Base-by-base conservation (phyloP, 2,888 invertebrate species). In the Drosophila longiperda region DNA sequence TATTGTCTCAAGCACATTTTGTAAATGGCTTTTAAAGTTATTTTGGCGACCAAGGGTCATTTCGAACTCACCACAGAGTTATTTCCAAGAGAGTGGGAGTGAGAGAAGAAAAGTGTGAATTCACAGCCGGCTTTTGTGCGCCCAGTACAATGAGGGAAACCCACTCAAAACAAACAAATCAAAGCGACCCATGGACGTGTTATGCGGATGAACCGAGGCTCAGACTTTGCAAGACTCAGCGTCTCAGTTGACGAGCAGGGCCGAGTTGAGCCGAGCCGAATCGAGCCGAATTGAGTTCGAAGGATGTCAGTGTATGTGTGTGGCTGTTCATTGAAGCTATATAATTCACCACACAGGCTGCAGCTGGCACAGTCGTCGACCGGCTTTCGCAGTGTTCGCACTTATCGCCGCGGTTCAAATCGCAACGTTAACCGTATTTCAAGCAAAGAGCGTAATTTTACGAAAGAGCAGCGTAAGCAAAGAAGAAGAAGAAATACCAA, bases 311-410 rank as follows among this genome's bases (percentile, higher is more conserved):
- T 33, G 32, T 53, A 64, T 29, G 23, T 29, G 23, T 20, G 12
- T 38, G 52, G 15, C 33, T 34, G 23, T 33, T 38, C 57, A 52
- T n/a, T 40, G 50, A 23, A 29, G 54, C 70, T 52, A 67, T 87
- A 89, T 81, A 87, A 85, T 59, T 74, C 85, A 82, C 80, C 87
- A 78, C 79, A 61, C 85, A 71, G 61, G 36, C 63, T 62, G 64
- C 61, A 69, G 69, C 57, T 57, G 70, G 63, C 77, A 85, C 85
- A 87, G 89, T 87, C 89, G 87, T 89, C 79, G 77, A 73, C 89
- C 87, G 89, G 87, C 87, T 81, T 89, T 78, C 78, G 73, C 38
- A 75, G 85, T 75, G 88, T 79, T 72, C 73, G 68, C 63, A 83
- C 75, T 57, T 78, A 38, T 75, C 77, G 75, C 71, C 71, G 62